Evolutionary conservation across 2,888 invertebrate genomes (phyloP), one percentile per base, ranked within the genome.

Genomic region (Cephus nigrinus): DNA sequence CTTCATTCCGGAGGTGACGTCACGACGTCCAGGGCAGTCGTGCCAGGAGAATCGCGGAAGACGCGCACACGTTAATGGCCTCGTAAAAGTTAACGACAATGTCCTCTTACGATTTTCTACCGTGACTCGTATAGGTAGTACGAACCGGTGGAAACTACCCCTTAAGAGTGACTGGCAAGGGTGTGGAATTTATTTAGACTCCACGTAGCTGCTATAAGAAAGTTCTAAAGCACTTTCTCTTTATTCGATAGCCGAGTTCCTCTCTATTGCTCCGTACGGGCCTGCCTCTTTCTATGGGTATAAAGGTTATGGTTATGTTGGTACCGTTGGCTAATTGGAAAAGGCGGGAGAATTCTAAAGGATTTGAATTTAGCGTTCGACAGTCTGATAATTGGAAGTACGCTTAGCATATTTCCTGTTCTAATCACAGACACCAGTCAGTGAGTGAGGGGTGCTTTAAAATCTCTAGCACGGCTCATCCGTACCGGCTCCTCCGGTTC

Each of bases 11-110:
- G 75, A 80, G 81, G 76, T 90, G 90, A 90, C 89, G 90, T 90
- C 90, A 90, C 83, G 82, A 81, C 79, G 90, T 89, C 89, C 90
- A 90, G 89, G 89, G 84, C 84, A 71, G 71, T 83, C 77, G 71
- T 79, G 82, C 83, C 82, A 55, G 1, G 82, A 84, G 84, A 87
- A 87, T 85, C 86, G 85, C 89, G 89, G 89, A 90, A 90, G 89
- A 88, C 88, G 87, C 81, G 86, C 86, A 89, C 90, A 55, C 55
- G 90, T 91, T 91, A 91, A 91, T 89, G 88, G 86, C 89, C 83
- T 90, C 91, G 88, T 91, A 91, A 91, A 91, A 91, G 90, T 91
- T 91, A 90, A 91, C 90, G 91, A 91, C 90, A 90, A 90, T 90
- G 91, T 90, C 88, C 90, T 86, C 87, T 85, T 86, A 87, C 90